These are phyloP conservation scores for Ophioninae sp. DNA, from an alignment of 2,888 invertebrate species.

Conservation along the genomic window DNA sequence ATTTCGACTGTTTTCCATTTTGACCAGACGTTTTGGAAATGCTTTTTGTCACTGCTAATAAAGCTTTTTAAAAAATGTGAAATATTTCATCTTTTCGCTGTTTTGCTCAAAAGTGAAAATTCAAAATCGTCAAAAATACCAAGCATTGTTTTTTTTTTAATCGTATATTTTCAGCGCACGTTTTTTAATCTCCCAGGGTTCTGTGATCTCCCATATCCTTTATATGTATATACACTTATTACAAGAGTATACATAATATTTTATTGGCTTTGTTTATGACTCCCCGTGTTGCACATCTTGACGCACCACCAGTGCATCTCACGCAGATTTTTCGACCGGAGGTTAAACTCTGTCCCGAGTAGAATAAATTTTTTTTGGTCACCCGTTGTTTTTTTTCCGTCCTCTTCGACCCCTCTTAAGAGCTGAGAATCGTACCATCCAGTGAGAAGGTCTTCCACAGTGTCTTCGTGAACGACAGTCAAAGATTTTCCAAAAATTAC, in stretches of 20 bases:
- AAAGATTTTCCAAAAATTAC: conserved; percentile 38
- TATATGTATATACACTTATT: conserved; percentile 26
- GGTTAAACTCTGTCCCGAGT: conserved; percentile 43
- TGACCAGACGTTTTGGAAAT: no score
- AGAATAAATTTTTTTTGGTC: background rate
- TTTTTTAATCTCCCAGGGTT: conserved; percentile 65
- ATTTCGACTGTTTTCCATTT: no score
- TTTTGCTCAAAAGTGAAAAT: no score
- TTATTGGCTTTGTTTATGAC: conserved; percentile 80
- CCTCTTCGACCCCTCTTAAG: conserved; percentile 8
- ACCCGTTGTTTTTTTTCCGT: conserved; percentile 36
- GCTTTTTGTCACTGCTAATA: no score
- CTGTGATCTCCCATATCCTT: background rate
- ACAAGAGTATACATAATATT: conserved; percentile 76
- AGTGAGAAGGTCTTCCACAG: background rate
- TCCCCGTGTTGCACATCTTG: conserved; percentile 69
- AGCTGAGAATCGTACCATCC: conserved; percentile 22
- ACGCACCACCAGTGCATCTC: conserved; percentile 67
- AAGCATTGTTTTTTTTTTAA: conserved; percentile 1
- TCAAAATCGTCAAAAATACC: no score
- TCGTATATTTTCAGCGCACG: conserved; percentile 63
- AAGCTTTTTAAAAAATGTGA: no score
- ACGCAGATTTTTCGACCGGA: conserved; percentile 43
- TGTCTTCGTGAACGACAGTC: background rate
- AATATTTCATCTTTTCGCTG: no score